Evolutionary conservation across 2,797 vertebrate genomes (phyloP), one percentile per base, ranked within the genome.

Genomic region (Enteromius afrohamiltoni): DNA sequence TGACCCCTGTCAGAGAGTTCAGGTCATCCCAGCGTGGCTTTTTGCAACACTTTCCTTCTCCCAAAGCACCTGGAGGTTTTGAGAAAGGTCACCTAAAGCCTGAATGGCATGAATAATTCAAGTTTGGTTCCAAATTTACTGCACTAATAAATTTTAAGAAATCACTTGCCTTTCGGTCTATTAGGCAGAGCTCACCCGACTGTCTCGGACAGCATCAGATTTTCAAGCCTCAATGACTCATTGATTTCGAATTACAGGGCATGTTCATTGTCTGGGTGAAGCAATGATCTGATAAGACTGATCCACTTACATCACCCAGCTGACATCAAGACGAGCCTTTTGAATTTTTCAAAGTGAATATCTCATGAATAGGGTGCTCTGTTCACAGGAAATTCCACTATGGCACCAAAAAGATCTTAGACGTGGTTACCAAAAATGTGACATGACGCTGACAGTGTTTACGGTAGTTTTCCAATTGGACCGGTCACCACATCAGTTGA

Each of bases 311-410:
- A 84, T 87, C 86, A 85, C 62, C 69, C 78, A 40, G 42, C 77
- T 77, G 79, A 85, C 81, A 85, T 79, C 76, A 68, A 60, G 70
- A 70, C n/a, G 5, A 26, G 89, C 90, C 89, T 81, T 83, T 77
- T 88, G 70, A 78, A 88, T 85, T 76, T 92, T 92, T 93, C 92
- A 93, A 94, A 94, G 92, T 89, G 86, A 92, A 80, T 86, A 60
- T 64, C 64, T 70, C 47, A 93, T 95, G 94, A 95, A 95, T 93
- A 90, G 89, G 26, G 67, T 79, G 82, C 89, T 93, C 92, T 94
- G 90, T 92, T 86, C 53, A 84, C 90, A 93, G 92, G 92, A 94
- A 94, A 94, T 95, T 58, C 90, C 93, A 91, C 80, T 55, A 34
- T n/a, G 21, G 62, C 85, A 77, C 84, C 86, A 74, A 40, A 81